phyloP scores from a whole-genome alignment of 2,113 vertebrate species.

The Xenotilapia leptura region DNA sequence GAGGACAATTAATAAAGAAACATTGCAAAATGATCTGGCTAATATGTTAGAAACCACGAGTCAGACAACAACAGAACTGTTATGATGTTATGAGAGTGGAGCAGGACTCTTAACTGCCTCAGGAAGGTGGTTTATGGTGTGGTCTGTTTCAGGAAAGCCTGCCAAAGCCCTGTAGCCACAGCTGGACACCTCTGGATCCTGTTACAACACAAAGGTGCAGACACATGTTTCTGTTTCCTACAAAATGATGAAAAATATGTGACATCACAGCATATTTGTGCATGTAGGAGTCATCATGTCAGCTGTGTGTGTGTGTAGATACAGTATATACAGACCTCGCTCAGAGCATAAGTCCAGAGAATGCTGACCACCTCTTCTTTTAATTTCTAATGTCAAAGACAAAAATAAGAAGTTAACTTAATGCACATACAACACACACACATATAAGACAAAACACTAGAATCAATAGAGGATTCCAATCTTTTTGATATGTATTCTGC shows the following conservation, averaged over 20 bases:
- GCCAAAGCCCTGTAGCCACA: conserved; percentile 88
- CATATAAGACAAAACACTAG: fast-evolving
- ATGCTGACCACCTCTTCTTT: conserved; percentile 81
- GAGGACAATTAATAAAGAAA: neutral
- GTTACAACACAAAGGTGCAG: neutral
- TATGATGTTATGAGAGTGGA: neutral
- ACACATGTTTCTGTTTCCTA: neutral
- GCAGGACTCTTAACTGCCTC: conserved; percentile 74
- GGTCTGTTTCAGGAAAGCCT: conserved; percentile 73
- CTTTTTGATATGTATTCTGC: fast-evolving
- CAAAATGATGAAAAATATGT: neutral
- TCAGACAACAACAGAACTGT: fast-evolving
- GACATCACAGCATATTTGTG: neutral
- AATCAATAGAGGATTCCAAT: too few species aligned
- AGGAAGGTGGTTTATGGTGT: conserved; percentile 83
- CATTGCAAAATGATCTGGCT: neutral
- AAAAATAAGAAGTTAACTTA: neutral
- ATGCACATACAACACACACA: neutral
- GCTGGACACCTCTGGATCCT: conserved; percentile 79
- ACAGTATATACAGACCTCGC: conserved; percentile 66
- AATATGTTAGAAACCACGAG: neutral
- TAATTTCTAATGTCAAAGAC: conserved; percentile 76
- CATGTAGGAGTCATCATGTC: neutral
- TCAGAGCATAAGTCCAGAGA: conserved; percentile 84
- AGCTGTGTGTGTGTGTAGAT: neutral